Evolutionary conservation across 2,113 vertebrate species (phyloP), one percentile per base, ranked within the genome.

Genomic region (Heloderma charlesbogerti): DNA sequence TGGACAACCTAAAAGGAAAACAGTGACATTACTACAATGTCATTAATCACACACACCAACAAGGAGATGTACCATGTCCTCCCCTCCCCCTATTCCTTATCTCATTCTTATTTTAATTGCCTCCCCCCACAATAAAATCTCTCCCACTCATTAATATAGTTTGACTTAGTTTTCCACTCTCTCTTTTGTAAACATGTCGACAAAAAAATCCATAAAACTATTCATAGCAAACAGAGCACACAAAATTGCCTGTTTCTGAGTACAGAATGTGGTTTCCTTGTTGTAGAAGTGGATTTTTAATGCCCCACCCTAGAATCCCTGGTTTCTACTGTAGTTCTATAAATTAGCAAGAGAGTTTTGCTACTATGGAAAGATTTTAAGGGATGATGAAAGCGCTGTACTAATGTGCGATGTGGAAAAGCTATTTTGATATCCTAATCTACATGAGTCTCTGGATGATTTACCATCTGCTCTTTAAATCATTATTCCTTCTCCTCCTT

Each of bases 401-500:
- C 75, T 84, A 71, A 69, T 85, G 29, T 48, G 34, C 66, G 51
- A 80, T 48, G 7, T n/a, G 87, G 66, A 85, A 88, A 91, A 88
- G 72, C 45, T 88, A 88, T 85, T 84, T 85, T 88, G 91, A 91
- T 63, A 84, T 80, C 74, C 37, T 60, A 51, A 84, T 85, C 75
- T 91, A 12, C 82, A 88, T 60, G 91, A 69, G 8, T 72, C 60
- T 71, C 87, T 88, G 40, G 81, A 85, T 85, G 87, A 88, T 85
- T 84, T 84, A 57, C 80, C 37, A 67, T 88, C 69, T 91, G 81
- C 63, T 91, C 82, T 88, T 91, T 34, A 84, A 84, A 71, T 88
- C 72, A 91, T 84, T 54, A 71, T 79, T 88, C 63, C 48, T 85
- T 78, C 60, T 18, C 3, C 43, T 91, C 71, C 37, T 88, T 84